Conservation (phyloP, 1,140 invertebrate species). For the Anoplophora glabripennis region DNA sequence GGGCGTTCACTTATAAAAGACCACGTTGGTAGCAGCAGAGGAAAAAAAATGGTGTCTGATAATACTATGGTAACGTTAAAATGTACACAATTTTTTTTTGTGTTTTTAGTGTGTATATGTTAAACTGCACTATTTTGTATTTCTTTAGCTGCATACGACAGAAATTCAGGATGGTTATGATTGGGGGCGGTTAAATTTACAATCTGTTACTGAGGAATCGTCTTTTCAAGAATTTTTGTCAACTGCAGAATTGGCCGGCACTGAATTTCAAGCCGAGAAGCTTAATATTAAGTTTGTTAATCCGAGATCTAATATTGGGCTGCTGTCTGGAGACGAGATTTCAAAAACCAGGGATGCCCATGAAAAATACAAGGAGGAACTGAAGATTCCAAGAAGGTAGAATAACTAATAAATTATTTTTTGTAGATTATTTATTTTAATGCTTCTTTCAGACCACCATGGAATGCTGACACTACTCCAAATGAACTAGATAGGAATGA, state of each 20-base stretch:
- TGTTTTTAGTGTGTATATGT: constrained; percentile 16
- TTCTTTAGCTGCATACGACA: constrained; percentile 76
- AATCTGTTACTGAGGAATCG: constrained; percentile 93
- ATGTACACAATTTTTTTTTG: neutral
- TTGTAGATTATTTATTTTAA: neutral
- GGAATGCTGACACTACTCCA: constrained; percentile 71
- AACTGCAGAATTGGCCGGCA: constrained; percentile 89
- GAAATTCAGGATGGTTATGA: constrained; percentile 88
- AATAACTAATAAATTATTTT: neutral
- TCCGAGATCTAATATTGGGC: constrained; percentile 57
- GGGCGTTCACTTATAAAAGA: constrained; percentile 63
- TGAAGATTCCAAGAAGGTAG: constrained; percentile 76
- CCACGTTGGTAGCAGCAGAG: constrained; percentile 62
- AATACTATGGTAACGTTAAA: constrained; percentile 58
- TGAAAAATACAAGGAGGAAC: constrained; percentile 60
- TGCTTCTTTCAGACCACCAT: constrained; percentile 65
- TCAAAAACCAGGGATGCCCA: constrained; percentile 60
- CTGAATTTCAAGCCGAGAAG: constrained; percentile 90
- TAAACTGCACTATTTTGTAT: constrained; percentile 8
- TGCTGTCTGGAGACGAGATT: constrained; percentile 65
- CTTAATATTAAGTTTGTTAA: constrained; percentile 80
- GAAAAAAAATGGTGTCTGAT: constrained; percentile 59
- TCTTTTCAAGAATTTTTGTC: constrained; percentile 94
- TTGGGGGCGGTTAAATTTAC: constrained; percentile 83
- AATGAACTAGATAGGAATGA: constrained; percentile 78